Evolutionary conservation across 2,113 vertebrate genomes (phyloP), one percentile per base, ranked within the genome.

Genomic region (Suncus etruscus): DNA sequence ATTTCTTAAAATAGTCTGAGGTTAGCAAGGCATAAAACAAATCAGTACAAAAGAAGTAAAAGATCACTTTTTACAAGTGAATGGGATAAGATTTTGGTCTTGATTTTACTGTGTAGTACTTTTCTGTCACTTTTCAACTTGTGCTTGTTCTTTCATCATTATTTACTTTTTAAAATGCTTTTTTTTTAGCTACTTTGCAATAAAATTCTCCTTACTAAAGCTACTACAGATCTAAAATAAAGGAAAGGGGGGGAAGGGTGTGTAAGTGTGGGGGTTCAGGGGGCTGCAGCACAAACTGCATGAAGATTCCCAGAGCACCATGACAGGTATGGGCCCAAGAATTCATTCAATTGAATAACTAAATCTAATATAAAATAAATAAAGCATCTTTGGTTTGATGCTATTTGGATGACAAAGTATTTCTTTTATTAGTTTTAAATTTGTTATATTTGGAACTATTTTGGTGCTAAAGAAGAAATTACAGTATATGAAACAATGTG

Each of bases 11-110:
- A 78, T 11, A 24, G 77, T 78, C 66, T 54, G 20, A 89, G 47
- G 15, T 89, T 45, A 66, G 54, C 45, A 66, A 88, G 11, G n/a
- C 73, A 65, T 31, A 73, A n/a, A 18, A 77, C 50, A 83, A 88
- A 83, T 15, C 75, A 16, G 58, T 31, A 78, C 12, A 83, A 18
- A 86, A 48, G 8, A 68, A 9, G 54, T 58, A 10, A 81, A 47
- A 58, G 48, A 70, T n/a, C 77, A 39, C 68, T 76, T 75, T 65
- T 54, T 83, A 74, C 27, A 76, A 70, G 29, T 74, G 45, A 84
- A 15, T 63, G 63, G 45, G 22, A 20, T 58, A 81, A 68, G 81
- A 74, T 0, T 22, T 11, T 48, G 70, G 74, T 29, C 31, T 18
- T 70, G 61, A 50, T 27, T 39, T 14, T 72, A 48, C 6, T 5